Evolutionary conservation across 2,797 vertebrate species (phyloP), one percentile per base, ranked within the genome.

Genomic region (Odontamblyopus lacepedii): DNA sequence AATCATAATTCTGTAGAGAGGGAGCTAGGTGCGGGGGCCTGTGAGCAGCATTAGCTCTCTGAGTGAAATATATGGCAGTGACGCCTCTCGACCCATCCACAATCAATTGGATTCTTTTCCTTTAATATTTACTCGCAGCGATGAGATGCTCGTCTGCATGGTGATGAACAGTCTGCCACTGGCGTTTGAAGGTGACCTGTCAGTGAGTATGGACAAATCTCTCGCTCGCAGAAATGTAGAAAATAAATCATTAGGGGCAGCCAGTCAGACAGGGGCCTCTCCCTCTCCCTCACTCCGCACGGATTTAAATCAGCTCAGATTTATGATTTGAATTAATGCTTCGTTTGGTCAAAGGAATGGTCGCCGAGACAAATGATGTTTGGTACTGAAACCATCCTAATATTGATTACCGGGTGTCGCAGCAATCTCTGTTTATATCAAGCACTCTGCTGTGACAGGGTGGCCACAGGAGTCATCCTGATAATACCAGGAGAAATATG

Each of bases 321-420:
- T 99, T 99, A 99, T 98, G 96, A 98, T 99, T 98, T 97, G 96
- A 98, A 99, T 98, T 97, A 99, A 98, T 98, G 96, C 96, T 98
- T 97, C 95, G 96, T 99, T 99, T 98, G 97, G 96, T 97, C 97
- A 98, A 97, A 98, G 96, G 95, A 98, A 97, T 97, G 95, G 95
- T 96, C 92, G 84, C 94, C 83, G 95, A 97, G 96, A 98, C 95
- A 98, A 98, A 98, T 97, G 95, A 97, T 97, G 96, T 96, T 96
- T 96, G 96, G 96, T 97, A 98, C 96, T 97, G 96, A 97, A 98
- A 95, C 96, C 95, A 95, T 98, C 96, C 96, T 96, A 95, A 97
- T 98, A 98, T 99, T 98, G 97, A 99, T 99, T 97, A 95, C 97
- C 94, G 95, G 95, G 96, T 97, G 98, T 98, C 96, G 95, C 94